Conservation (phyloP, 2,888 invertebrate species). For the Cosmia trapezina region DNA sequence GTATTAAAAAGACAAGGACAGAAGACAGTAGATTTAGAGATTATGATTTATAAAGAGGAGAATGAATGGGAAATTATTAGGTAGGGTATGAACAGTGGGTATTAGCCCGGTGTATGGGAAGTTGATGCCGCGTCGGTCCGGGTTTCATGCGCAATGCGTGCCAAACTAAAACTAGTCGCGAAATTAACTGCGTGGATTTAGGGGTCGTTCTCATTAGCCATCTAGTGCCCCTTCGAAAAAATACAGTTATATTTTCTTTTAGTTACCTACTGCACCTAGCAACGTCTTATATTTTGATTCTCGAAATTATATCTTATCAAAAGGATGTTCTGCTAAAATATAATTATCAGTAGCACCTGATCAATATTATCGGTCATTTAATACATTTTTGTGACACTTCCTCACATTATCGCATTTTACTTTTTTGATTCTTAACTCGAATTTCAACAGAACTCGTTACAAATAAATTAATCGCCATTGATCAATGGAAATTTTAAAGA, state of each 20-base stretch:
- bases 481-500: neutral
- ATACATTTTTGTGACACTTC: conserved; percentile 24
- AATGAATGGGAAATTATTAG: conserved; percentile 90
- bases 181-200: conserved; percentile 72
- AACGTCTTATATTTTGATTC: neutral
- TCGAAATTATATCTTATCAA: conserved; percentile 27
- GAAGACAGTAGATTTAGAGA: conserved; percentile 87
- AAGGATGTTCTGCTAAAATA: conserved; percentile 26
- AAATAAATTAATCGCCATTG: neutral
- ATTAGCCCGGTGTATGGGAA: conserved; percentile 74
- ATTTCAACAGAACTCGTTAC: conserved; percentile 20
- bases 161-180: conserved; percentile 74
- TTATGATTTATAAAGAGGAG: conserved; percentile 90
- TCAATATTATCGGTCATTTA: conserved; percentile 37
- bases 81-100: conserved; percentile 82
- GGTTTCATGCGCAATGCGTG: conserved; percentile 66
- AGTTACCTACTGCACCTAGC: neutral
- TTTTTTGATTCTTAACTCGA: conserved; percentile 25
- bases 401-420: conserved; percentile 20
- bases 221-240: neutral
- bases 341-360: conserved; percentile 37
- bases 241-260: neutral
- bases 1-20: conserved; percentile 78
- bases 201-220: conserved; percentile 60
- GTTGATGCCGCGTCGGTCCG: conserved; percentile 70